Conservation (phyloP, 2,888 invertebrate species). For the Nephrotoma flavescens region DNA sequence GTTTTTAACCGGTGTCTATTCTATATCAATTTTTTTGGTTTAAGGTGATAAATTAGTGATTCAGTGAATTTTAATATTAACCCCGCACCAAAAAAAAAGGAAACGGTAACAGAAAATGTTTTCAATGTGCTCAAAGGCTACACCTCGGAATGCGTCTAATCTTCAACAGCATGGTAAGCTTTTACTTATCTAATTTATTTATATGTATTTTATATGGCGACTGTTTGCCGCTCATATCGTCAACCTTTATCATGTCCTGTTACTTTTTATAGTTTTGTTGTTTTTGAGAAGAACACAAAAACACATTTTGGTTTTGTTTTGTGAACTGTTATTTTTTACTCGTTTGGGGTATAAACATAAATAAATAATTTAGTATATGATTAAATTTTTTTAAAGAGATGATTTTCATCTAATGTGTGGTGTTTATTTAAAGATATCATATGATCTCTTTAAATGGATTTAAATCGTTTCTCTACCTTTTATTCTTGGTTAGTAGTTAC, state of each 20-base stretch:
- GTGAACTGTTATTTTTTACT: neutral
- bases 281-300: neutral
- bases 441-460: too few species aligned
- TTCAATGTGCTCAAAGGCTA: constrained; percentile 9
- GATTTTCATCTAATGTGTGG: too few species aligned
- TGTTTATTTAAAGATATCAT: too few species aligned
- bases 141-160: constrained; percentile 5
- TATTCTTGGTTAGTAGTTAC: too few species aligned
- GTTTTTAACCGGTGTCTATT: neutral
- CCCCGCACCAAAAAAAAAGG: neutral
- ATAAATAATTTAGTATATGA: neutral
- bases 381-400: neutral
- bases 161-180: constrained; percentile 3
- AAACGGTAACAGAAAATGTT: constrained; percentile 6
- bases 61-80: neutral
- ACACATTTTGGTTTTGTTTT: too few species aligned
- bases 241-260: neutral
- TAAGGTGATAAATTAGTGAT: neutral
- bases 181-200: neutral
- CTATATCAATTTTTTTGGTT: neutral
- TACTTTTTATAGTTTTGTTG: neutral
- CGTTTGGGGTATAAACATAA: neutral
- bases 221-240: neutral
- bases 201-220: neutral
- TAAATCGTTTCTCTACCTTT: too few species aligned